Conservation (phyloP, 2,113 vertebrate species). For the Probosciger aterrimus region DNA sequence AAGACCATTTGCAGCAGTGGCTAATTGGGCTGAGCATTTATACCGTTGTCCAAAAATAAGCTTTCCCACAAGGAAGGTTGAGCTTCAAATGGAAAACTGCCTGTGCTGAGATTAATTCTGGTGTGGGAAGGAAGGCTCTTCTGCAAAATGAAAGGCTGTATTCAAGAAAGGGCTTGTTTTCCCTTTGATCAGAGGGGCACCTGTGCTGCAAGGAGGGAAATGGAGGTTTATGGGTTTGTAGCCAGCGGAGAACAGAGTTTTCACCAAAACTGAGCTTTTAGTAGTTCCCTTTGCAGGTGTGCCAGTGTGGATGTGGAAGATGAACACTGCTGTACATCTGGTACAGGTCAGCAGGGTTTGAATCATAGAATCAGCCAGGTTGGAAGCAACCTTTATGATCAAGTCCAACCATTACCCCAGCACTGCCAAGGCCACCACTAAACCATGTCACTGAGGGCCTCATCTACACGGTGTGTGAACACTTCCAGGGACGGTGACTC, state of each 20-base stretch:
- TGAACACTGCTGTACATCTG: fast-evolving
- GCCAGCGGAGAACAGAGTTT: neutral
- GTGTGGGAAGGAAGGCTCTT: neutral
- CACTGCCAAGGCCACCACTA: neutral
- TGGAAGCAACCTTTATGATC: neutral
- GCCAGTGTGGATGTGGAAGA: fast-evolving
- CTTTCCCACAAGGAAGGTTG: neutral
- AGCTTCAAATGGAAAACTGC: slow-evolving; percentile 31
- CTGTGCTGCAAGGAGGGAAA: neutral
- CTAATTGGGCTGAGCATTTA: neutral
- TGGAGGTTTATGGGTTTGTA: neutral
- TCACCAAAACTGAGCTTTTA: neutral
- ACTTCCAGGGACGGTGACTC: neutral
- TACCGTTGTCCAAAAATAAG: neutral
- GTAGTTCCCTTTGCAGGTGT: neutral
- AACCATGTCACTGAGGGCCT: neutral
- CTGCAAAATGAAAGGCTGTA: neutral
- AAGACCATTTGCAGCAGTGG: neutral
- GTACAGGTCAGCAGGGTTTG: neutral
- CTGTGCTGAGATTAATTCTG: neutral
- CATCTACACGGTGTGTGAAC: neutral
- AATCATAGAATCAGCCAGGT: neutral
- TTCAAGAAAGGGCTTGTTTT: neutral
- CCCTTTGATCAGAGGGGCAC: neutral
- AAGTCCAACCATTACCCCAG: neutral